Evolutionary conservation across 2,888 invertebrate species (phyloP), one percentile per base, ranked within the genome.

Genomic region (Drosophila phalerata): DNA sequence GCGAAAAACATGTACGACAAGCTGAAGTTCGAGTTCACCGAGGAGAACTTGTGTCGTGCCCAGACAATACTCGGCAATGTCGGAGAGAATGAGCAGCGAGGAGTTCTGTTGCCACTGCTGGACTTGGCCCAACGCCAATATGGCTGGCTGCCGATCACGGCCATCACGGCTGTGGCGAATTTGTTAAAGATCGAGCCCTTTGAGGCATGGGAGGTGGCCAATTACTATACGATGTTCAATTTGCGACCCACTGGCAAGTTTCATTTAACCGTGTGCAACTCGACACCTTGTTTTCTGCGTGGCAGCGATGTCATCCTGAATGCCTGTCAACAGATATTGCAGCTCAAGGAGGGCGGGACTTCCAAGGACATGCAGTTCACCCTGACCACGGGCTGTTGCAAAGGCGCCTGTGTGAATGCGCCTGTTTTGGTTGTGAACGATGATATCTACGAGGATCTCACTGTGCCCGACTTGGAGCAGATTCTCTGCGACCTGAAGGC

Each of bases 41-140:
- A 63, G 34, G 73, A 80, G 42, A 77, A 80, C 37, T 32, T 67
- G 51, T 37, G 47, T 5, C 62, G 73, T 0, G 67, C 68, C 13
- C 38, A 71, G 22, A 55, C 69, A 0, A 5, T 85, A 28, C 22
- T 84, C 5, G 34, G 37, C 43, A 22, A 25, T 42, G 74, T 68
- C 47, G 74, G 70, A 3, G 64, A 73, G 47, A 28, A 19, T 4
- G 80, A 84, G 58, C 28, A 40, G 11, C 74, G 74, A 4, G 88
- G 67, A 2, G 88, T 82, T 0, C 19, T 85, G 5, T 0, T 84
- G 42, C 77, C 84, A 0, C 25, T 84, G 5, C 15, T 84, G 28
- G 88, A 84, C 53, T 40, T 88, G 42, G 84, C 85, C 0, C 83
- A 88, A 48, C 79, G 84, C 0, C 84, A 88, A 34, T 64, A 84